Evolutionary conservation across 2,888 invertebrate species (phyloP).

Genomic region (Stomorhina lunata): DNA sequence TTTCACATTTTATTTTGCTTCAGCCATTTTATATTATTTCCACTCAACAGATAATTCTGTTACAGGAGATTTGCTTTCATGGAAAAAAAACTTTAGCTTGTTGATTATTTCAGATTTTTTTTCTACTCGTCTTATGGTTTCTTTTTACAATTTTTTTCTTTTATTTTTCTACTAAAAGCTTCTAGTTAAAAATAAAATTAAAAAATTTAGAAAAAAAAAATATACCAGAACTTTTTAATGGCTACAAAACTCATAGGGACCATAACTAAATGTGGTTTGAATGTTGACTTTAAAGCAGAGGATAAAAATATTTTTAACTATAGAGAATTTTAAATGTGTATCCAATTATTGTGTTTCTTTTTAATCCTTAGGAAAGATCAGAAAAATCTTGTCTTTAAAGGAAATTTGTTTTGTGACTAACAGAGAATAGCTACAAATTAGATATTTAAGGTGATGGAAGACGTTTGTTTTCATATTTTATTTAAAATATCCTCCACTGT

Average conservation of each 20-base stretch:
- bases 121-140: too few relatives aligned
- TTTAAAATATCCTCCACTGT: too few relatives aligned
- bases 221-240: background rate
- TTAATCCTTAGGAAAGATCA: background rate
- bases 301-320: background rate
- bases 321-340: background rate
- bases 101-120: too few relatives aligned
- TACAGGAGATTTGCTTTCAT: background rate
- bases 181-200: too few relatives aligned
- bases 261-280: background rate
- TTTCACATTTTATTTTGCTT: too few relatives aligned
- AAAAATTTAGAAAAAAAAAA: too few relatives aligned
- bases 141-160: too few relatives aligned
- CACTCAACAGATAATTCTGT: background rate
- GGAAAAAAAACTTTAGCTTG: too few relatives aligned
- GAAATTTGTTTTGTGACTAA: background rate
- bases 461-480: too few relatives aligned
- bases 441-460: too few relatives aligned
- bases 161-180: too few relatives aligned
- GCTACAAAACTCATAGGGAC: background rate
- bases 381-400: background rate
- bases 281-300: background rate
- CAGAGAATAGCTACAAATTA: too few relatives aligned
- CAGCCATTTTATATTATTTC: background rate
- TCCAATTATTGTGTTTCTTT: background rate